Evolutionary conservation across 2,888 invertebrate genomes (phyloP).

Genomic region (Dermolepida albohirtum): DNA sequence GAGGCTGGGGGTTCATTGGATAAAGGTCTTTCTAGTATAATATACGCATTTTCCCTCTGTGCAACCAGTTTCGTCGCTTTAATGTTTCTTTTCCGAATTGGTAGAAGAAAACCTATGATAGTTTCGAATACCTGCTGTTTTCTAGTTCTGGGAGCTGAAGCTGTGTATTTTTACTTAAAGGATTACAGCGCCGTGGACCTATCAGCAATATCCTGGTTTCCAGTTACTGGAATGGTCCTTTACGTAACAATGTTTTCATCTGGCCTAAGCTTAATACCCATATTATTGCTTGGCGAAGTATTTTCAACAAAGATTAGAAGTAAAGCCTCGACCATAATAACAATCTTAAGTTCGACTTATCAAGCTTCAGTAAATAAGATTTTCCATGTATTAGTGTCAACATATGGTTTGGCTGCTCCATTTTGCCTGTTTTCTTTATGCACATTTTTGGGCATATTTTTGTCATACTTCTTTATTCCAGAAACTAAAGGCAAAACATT

Average conservation of each 20-base stretch:
- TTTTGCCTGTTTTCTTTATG: constrained; percentile 53
- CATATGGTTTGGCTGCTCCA: constrained; percentile 54
- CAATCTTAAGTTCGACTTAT: constrained; percentile 52
- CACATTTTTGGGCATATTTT: constrained; percentile 50
- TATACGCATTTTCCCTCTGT: constrained; percentile 50
- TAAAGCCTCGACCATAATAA: constrained; percentile 52
- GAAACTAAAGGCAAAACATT: constrained; percentile 62
- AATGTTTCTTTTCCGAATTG: constrained; percentile 50
- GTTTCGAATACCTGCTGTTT: constrained; percentile 48
- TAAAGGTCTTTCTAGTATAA: constrained; percentile 55
- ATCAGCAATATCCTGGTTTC: constrained; percentile 52
- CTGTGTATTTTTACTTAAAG: constrained; percentile 53
- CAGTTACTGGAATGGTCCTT: constrained; percentile 54
- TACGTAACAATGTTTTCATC: constrained; percentile 53
- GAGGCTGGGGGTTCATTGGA: constrained; percentile 57
- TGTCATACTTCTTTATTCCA: constrained; percentile 57
- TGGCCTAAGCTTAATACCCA: constrained; percentile 54
- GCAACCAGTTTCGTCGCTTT: constrained; percentile 41
- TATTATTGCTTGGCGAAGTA: constrained; percentile 55
- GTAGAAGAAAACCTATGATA: constrained; percentile 51
- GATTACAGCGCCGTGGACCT: constrained; percentile 44
- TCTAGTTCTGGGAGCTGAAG: constrained; percentile 47
- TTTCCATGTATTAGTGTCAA: constrained; percentile 55
- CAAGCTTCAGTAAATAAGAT: constrained; percentile 54
- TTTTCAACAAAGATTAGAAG: constrained; percentile 57